These are phyloP conservation scores for Pseudonaja textilis DNA, from an alignment of 2,113 vertebrate genomes.

Conservation along the genomic window DNA sequence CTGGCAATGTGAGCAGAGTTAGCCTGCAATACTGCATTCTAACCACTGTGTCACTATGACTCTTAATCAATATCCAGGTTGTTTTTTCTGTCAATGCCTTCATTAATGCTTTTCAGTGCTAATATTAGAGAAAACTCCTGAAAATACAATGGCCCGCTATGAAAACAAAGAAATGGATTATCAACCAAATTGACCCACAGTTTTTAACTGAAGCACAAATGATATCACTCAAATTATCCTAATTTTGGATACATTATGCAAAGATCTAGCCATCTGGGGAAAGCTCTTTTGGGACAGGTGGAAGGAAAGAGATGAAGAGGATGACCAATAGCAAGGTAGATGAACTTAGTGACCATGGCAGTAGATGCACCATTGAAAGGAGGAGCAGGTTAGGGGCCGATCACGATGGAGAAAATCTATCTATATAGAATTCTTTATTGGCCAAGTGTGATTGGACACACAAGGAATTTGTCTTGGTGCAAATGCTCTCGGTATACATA, in stretches of 20 bases:
- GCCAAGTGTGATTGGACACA: no score
- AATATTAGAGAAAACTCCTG: neutral
- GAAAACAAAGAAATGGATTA: neutral
- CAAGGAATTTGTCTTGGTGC: no score
- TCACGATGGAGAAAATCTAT: neutral
- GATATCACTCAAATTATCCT: neutral
- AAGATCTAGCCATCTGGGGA: neutral
- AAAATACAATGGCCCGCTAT: neutral
- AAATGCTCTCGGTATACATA: no score
- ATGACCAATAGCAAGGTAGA: neutral
- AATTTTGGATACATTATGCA: neutral
- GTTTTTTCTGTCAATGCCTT: neutral
- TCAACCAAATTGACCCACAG: neutral
- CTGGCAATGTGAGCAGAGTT: no score
- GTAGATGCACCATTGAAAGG: neutral
- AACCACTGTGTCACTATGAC: no score
- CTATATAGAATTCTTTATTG: neutral
- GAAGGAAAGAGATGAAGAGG: neutral
- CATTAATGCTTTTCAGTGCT: neutral
- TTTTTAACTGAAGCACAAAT: neutral
- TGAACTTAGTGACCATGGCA: neutral
- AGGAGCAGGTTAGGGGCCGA: neutral
- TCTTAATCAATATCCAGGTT: neutral
- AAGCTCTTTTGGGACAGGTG: neutral
- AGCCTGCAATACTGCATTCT: no score